Percentiles rank a stretch among this genome's conserved stretches.
Evolutionary conservation across 2,113 vertebrate species (phyloP).

Genomic region (Leucopsar rothschildi): DNA sequence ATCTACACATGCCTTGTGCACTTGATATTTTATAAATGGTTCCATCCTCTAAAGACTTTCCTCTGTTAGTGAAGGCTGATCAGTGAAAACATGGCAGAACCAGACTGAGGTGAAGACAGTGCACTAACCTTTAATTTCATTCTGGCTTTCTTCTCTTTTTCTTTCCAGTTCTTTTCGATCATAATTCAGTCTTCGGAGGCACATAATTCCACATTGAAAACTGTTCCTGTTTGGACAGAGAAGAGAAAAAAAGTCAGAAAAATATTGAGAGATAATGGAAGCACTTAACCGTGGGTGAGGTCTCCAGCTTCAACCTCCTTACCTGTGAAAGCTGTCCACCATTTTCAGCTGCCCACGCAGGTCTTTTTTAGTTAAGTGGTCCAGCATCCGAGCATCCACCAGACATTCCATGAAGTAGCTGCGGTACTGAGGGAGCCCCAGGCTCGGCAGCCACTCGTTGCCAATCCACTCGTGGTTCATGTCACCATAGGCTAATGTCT

Average conservation of each 20-base stretch:
- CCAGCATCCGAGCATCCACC: conserved; percentile 97
- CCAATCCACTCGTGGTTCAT: conserved; percentile 99
- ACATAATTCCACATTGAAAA: conserved; percentile 98
- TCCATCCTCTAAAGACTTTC: neutral
- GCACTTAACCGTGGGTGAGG: neutral
- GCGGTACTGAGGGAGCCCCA: conserved; percentile 94
- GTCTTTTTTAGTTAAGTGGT: conserved; percentile 97
- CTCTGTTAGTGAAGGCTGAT: neutral
- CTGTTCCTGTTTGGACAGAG: conserved; percentile 82
- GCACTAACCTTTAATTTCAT: conserved; percentile 81
- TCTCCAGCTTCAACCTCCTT: neutral
- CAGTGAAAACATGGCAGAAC: neutral
- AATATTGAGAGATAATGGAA: neutral
- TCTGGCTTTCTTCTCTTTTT: conserved; percentile 84
- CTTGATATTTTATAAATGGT: neutral
- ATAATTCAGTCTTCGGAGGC: conserved; percentile 91
- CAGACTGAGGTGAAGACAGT: neutral
- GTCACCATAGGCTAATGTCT: conserved; percentile 95
- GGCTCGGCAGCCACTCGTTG: conserved; percentile 94
- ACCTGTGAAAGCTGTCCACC: conserved; percentile 99
- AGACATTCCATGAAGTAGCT: conserved; percentile 99
- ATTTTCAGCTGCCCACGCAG: conserved; percentile 95
- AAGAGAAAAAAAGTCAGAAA: neutral
- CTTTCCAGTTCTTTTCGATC: conserved; percentile 93
- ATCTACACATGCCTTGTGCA: neutral